Evolutionary conservation across 2,113 vertebrate species (phyloP), one percentile per base, ranked within the genome.

Genomic region (Ranitomeya variabilis): DNA sequence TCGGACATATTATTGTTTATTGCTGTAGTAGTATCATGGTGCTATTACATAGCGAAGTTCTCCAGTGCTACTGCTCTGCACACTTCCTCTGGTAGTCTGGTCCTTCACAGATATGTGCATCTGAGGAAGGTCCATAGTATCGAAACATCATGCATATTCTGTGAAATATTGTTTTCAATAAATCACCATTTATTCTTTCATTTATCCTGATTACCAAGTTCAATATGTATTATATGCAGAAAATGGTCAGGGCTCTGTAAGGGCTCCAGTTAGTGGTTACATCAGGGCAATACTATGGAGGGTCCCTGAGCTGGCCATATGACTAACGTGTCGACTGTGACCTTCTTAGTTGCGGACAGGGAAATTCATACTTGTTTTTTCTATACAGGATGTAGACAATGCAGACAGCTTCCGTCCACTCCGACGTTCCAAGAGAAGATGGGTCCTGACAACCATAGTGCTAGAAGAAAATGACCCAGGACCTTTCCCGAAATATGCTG

Each of bases 361-460:
- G 13, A 5, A 37, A 86, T 62, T 64, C 19, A 51, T 4, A 16
- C 18, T 16, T 82, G 37, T 11, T n/a, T 45, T 84, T 31, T 23
- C 15, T 54, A 69, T 76, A 69, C 19, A 85, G 71, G 23, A 76
- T 45, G 37, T 69, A 54, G 23, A 57, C n/a, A 64, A 86, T 14
- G n/a, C 26, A 82, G 89, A 90, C 1, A 66, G 18, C 21, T 76
- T 90, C 0, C 69, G 0, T 55, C 71, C 93, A 69, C 91, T 97
- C 7, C 16, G 15, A 8, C 91, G 93, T 23, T 87, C 92, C 66
- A 97, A 97, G 91, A 96, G 96, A 92, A 91, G 95, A 88, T 96
- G 96, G 96, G 76, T 96, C 37, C 89, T 97, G 83, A 95, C 94
- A n/a, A 96, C 95, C 0, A 92, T 97, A 80, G 94, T 96, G 10